A percentile compares a stretch with the other conserved stretches of the same genome.
Conservation (phyloP, 2,113 vertebrate genomes). For the Plectropomus leopardus region DNA sequence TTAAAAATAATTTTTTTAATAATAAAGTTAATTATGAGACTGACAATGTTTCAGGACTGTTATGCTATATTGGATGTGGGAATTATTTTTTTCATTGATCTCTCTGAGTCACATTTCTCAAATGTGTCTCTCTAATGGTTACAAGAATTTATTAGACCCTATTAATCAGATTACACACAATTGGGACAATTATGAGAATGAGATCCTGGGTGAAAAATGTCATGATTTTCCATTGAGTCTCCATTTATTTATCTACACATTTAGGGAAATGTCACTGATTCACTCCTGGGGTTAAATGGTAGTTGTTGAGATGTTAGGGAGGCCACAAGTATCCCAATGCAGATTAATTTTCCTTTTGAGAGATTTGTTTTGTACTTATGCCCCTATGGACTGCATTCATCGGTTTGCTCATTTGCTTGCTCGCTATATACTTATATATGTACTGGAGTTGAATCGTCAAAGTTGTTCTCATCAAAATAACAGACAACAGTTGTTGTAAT, state of each 20-base stretch:
- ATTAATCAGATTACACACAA: background rate
- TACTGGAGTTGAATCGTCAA: constrained; percentile 22
- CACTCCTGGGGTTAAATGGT: background rate
- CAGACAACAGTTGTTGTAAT: constrained; percentile 41
- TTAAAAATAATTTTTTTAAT: no score
- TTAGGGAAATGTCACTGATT: background rate
- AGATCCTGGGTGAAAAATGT: background rate
- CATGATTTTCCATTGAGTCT: background rate
- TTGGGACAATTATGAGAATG: background rate
- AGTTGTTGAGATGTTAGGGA: background rate
- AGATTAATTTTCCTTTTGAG: constrained; percentile 19
- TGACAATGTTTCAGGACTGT: background rate
- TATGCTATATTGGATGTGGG: background rate
- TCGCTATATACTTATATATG: background rate
- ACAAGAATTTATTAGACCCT: background rate
- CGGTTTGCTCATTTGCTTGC: constrained; percentile 11
- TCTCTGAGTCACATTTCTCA: background rate
- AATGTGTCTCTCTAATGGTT: background rate
- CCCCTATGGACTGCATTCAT: constrained; percentile 5
- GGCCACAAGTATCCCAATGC: background rate
- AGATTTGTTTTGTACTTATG: background rate
- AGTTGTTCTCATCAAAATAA: constrained; percentile 38
- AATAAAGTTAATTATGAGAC: background rate
- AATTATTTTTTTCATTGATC: background rate
- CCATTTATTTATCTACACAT: background rate